These are phyloP conservation scores for Sesia apiformis DNA, from an alignment of 2,888 invertebrate species.

Conservation along the genomic window DNA sequence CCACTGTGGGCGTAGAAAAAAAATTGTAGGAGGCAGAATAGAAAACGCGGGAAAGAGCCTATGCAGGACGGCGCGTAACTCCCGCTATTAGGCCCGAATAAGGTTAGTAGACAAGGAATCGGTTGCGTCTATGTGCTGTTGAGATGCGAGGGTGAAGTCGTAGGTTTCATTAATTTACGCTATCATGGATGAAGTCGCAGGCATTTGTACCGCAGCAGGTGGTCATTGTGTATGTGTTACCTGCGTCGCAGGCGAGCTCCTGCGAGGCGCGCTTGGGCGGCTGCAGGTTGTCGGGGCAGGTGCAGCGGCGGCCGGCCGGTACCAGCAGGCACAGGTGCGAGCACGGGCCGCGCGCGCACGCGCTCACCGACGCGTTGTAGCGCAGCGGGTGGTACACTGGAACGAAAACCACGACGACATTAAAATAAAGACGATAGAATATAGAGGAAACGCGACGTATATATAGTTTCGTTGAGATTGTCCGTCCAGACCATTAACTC, in stretches of 20 bases:
- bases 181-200: too few species aligned
- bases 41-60: too few species aligned
- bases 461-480: background rate
- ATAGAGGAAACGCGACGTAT: too few species aligned
- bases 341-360: slow-evolving; percentile 83
- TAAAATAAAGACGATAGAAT: too few species aligned
- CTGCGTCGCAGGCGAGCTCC: slow-evolving; percentile 87
- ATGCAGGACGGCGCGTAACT: too few species aligned
- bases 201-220: background rate
- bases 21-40: too few species aligned
- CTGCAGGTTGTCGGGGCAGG: slow-evolving; percentile 86
- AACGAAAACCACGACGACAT: background rate
- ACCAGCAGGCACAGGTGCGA: slow-evolving; percentile 94
- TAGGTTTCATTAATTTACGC: too few species aligned
- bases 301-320: slow-evolving; percentile 90
- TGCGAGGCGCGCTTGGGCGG: slow-evolving; percentile 72
- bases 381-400: slow-evolving; percentile 86
- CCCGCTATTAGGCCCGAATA: too few species aligned
- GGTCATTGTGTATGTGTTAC: slow-evolving; percentile 33
- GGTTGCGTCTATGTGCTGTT: too few species aligned
- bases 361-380: slow-evolving; percentile 81
- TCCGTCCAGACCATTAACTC: background rate
- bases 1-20: too few species aligned
- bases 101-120: too few species aligned
- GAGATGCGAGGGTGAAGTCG: too few species aligned